These are phyloP conservation scores for Xiphophorus hellerii DNA, from an alignment of 2,113 vertebrate species.

Conservation along the genomic window DNA sequence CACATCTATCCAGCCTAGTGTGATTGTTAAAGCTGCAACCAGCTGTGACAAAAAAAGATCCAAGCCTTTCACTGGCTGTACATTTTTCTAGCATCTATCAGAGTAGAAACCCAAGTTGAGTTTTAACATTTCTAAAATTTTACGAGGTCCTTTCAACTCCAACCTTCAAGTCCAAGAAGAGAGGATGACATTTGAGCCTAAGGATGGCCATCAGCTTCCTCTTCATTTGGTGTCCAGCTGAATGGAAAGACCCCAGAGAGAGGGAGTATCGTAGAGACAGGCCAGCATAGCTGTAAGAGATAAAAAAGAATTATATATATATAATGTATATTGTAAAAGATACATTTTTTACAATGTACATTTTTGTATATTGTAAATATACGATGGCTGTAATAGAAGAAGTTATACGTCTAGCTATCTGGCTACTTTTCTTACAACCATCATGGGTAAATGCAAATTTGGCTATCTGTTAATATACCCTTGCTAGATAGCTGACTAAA, in stretches of 20 bases:
- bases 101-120: not conserved
- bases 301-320: not conserved
- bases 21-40: not conserved
- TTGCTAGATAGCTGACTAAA: too few relatives aligned
- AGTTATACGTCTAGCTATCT: too few relatives aligned
- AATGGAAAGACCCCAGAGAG: constrained; percentile 77
- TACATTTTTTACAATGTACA: too few relatives aligned
- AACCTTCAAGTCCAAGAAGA: constrained; percentile 90
- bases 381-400: too few relatives aligned
- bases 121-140: not conserved
- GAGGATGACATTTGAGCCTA: constrained; percentile 84
- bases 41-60: not conserved
- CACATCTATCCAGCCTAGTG: not conserved
- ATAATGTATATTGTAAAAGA: too few relatives aligned
- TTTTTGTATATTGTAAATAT: too few relatives aligned
- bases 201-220: constrained; percentile 84
- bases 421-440: too few relatives aligned
- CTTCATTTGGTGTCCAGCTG: constrained; percentile 84
- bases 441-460: too few relatives aligned
- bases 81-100: not conserved
- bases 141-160: constrained; percentile 3
- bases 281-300: constrained; percentile 80
- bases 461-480: too few relatives aligned
- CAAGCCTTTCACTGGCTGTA: too few relatives aligned
- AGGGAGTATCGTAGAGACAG: constrained; percentile 89